Conservation (phyloP, 2,113 vertebrate genomes). For the Dascyllus trimaculatus region DNA sequence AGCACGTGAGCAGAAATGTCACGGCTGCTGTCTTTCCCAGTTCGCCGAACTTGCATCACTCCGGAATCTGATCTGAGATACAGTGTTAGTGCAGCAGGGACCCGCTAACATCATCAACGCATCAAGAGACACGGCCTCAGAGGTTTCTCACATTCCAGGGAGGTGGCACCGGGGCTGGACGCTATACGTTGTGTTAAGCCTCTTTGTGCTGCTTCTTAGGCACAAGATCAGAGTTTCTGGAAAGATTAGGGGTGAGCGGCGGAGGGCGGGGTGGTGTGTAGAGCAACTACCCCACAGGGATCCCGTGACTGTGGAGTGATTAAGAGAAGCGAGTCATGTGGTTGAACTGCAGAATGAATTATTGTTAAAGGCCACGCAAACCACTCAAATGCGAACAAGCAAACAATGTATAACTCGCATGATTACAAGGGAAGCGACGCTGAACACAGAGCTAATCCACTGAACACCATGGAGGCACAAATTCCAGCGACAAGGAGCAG, state of each 20-base stretch:
- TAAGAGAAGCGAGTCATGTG: constrained; percentile 72
- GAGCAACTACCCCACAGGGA: constrained; percentile 31
- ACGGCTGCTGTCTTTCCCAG: background rate
- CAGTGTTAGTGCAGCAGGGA: background rate
- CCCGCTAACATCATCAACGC: background rate
- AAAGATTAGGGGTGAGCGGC: constrained; percentile 69
- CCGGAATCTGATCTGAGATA: background rate
- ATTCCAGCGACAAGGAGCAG: too few species aligned
- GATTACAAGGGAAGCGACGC: constrained; percentile 10
- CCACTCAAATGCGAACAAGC: background rate
- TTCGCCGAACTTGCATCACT: background rate
- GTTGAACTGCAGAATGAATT: constrained; percentile 44
- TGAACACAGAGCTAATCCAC: background rate
- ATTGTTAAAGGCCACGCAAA: constrained; percentile 15
- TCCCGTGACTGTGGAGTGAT: constrained; percentile 74
- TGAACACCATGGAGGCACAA: too few species aligned
- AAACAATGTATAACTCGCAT: background rate
- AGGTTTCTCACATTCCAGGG: constrained; percentile 61
- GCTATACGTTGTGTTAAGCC: constrained; percentile 52
- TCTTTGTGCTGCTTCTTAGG: constrained; percentile 71
- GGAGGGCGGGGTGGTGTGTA: background rate
- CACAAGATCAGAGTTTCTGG: constrained; percentile 76
- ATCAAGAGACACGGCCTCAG: constrained; percentile 1
- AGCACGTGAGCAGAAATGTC: constrained; percentile 9
- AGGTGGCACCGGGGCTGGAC: background rate